These are phyloP conservation scores for Cyrtodaria siliqua DNA, from an alignment of 2,888 invertebrate species.

Conservation along the genomic window DNA sequence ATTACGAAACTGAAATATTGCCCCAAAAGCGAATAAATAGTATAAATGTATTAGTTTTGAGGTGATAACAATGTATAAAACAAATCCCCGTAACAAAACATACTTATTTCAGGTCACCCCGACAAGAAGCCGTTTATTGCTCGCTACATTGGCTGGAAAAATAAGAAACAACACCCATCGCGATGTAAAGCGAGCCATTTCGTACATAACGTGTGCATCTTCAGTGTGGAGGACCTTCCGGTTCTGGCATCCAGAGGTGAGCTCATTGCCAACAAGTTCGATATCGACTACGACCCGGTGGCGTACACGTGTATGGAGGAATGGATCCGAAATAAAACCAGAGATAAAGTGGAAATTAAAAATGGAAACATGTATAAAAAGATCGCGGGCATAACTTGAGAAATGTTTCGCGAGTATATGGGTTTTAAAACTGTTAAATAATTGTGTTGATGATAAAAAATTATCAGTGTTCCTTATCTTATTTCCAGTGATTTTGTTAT, in stretches of 20 bases:
- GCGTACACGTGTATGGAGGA: constrained; percentile 82
- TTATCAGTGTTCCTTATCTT: no score
- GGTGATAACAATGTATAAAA: no score
- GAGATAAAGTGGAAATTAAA: constrained; percentile 14
- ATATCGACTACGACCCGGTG: constrained; percentile 77
- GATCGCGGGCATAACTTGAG: constrained; percentile 7
- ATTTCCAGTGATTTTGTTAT: no score
- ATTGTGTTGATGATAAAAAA: no score
- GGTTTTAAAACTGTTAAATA: no score
- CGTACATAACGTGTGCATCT: constrained; percentile 74
- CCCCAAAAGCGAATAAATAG: no score
- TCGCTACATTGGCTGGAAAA: constrained; percentile 67
- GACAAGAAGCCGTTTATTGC: constrained; percentile 56
- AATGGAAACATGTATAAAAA: constrained; percentile 37
- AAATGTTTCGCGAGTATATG: no score
- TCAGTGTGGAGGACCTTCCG: constrained; percentile 77
- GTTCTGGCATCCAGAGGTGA: constrained; percentile 68
- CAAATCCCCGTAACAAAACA: no score
- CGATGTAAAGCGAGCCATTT: constrained; percentile 52
- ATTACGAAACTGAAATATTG: no score
- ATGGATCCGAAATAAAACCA: constrained; percentile 64
- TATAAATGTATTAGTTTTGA: no score
- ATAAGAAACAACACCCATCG: constrained; percentile 33
- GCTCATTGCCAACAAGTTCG: constrained; percentile 84
- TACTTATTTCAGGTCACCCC: constrained; percentile 64